Evolutionary conservation across 2,797 vertebrate species (phyloP), one percentile per base, ranked within the genome.

Genomic region (Carduelis carduelis): DNA sequence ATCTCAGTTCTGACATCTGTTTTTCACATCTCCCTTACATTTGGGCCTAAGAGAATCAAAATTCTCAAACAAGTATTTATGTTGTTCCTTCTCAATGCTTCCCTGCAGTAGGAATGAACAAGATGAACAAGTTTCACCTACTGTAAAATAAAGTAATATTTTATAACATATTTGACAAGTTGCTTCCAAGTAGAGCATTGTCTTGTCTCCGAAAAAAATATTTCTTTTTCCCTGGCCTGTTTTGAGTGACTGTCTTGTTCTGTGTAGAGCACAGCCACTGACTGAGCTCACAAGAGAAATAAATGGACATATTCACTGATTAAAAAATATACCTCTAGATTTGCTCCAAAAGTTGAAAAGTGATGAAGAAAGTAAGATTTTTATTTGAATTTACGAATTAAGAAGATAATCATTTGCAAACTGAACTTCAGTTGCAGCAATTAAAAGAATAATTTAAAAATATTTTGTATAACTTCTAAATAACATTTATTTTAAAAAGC

Each of bases 1-100:
- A 52, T 66, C 56, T 92, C 37, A 35, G 11, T 69, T 72, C 50
- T 41, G 27, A 52, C 1, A 7, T 81, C 35, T 22, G 27, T 47
- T 84, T 69, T 50, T 50, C 41, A 21, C 10, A 3, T 71, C 32
- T 70, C 28, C 11, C 18, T 55, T 50, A 46, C 0, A 9, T 44
- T 35, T 49, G 28, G 22, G 2, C 5, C 9, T 12, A n/a, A 1
- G 0, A 3, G 8, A 5, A 70, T 4, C 1, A 22, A 26, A 43
- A 44, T 21, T n/a, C 22, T 17, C 6, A 3, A 21, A 8, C 17
- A 32, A 4, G 5, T 4, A 14, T 6, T 5, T 4, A 14, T 6
- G 12, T 3, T 34, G 35, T 9, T 34, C 2, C 32, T 59, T 32
- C 20, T 28, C 0, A 1, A 14, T 23, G 15, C 5, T 21, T 7